Percentiles rank a stretch among this genome's conserved stretches.
These are phyloP conservation scores for Malurus elegans DNA, from an alignment of 2,113 vertebrate species.

Conservation along the genomic window DNA sequence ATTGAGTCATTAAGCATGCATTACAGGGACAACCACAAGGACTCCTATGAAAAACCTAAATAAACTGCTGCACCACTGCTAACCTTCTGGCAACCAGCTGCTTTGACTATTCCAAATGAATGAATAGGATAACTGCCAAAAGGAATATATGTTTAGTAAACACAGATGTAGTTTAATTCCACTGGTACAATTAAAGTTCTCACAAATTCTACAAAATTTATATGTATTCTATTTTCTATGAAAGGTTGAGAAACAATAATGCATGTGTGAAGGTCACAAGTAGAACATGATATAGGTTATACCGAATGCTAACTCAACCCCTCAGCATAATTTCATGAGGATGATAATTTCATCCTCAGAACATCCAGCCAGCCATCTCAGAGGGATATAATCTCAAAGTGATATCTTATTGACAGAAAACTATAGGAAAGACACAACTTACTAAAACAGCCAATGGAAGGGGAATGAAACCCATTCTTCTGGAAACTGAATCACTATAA, in stretches of 20 bases:
- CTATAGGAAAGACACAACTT: slow-evolving; percentile 57
- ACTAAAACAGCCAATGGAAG: slow-evolving; percentile 94
- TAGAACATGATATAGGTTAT: not conserved
- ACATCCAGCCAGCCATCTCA: not conserved
- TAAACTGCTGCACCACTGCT: not conserved
- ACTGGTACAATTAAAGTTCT: not conserved
- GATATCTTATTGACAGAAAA: not conserved
- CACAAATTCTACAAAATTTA: not conserved
- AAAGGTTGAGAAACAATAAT: not conserved
- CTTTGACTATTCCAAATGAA: slow-evolving; percentile 43
- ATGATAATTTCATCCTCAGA: not conserved
- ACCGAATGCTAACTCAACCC: not conserved
- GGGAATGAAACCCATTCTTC: slow-evolving; percentile 99
- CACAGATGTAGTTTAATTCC: not conserved
- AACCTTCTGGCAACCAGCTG: slow-evolving; percentile 52
- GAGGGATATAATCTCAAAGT: not conserved
- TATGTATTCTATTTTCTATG: not conserved
- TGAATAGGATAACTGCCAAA: slow-evolving; percentile 27
- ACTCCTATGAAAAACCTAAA: not conserved
- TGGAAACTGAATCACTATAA: slow-evolving; percentile 95
- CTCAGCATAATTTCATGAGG: not conserved
- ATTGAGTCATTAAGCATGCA: not conserved
- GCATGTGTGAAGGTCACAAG: not conserved
- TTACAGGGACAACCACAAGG: not conserved
- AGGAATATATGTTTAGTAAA: slow-evolving; percentile 20